phyloP scores from a whole-genome alignment of 2,113 vertebrate species.

The Sylvia atricapilla region DNA sequence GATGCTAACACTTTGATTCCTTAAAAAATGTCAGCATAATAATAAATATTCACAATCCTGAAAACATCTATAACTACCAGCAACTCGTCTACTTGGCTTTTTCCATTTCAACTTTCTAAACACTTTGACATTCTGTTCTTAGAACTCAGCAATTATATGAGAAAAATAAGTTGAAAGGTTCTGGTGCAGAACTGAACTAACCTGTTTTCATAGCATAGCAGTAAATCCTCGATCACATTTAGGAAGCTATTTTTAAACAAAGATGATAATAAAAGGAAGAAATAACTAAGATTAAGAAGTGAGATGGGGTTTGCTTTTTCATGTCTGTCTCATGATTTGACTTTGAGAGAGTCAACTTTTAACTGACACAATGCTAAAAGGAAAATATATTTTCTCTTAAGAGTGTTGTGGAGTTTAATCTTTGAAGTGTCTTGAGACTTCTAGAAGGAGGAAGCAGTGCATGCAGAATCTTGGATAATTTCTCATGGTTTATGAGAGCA shows the following conservation, averaged over 20 bases:
- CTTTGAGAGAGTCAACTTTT: not conserved
- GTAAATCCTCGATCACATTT: not conserved
- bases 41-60: not conserved
- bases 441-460: not conserved
- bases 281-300: not conserved
- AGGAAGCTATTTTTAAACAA: not conserved
- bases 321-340: not conserved
- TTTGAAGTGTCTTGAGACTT: not conserved
- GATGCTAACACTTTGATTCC: not conserved
- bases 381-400: not conserved
- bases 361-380: not conserved
- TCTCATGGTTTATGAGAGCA: not conserved
- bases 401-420: not conserved
- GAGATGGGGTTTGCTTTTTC: not conserved
- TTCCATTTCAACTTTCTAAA: not conserved
- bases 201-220: not conserved
- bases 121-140: not conserved
- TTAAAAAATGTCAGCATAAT: not conserved
- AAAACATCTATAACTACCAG: not conserved
- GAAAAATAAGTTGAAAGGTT: not conserved
- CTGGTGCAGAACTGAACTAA: not conserved
- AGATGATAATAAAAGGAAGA: not conserved
- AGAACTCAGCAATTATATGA: not conserved
- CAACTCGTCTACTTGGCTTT: not conserved
- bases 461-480: not conserved